Evolutionary conservation across 2,888 invertebrate species (phyloP), one percentile per base, ranked within the genome.

Genomic region (Heliconius ethilla): DNA sequence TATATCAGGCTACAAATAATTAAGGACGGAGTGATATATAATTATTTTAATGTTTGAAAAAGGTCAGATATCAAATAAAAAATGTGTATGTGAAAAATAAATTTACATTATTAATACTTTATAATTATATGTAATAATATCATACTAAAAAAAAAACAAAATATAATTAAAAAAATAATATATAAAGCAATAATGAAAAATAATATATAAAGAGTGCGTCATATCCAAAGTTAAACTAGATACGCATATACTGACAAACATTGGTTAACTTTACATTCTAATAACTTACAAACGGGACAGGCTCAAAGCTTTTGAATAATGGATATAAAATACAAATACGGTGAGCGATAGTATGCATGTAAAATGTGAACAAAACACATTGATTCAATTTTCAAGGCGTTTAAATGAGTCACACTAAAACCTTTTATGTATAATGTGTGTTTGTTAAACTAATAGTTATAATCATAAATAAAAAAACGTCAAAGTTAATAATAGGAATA

Each of bases 241-340:
- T 59, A 15, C 40, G 15, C 27, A 45, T 22, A 40, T 27, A 63
- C 40, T 27, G 74, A 73, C 63, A 63, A 63, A 45, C 74, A 45
- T 65, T 74, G 74, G 74, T 65, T 74, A 27, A 45, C 40, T 63
- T 74, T 65, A 63, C 63, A 40, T 74, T 74, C 40, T 74, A 74
- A 25, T 25, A 22, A 74, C 40, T 65, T 74, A 74, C 37, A 59
- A 72, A 9, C 33, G 59, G 18, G 59, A 72, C 18, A 59, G 72
- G 9, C 55, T 55, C 25, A 59, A n/a, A 59, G 72, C 72, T 59
- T 72, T 72, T 59, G 72, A 74, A 74, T 65, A 62, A 62, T 66
- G 45, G 55, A 51, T 73, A 55, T 33, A 65, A 18, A 63, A 40
- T 25, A 70, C 65, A 40, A 72, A 51, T 67, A 33, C 29, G 29